These are phyloP conservation scores for Crenichthys baileyi DNA, from an alignment of 2,797 vertebrate species.

Conservation along the genomic window DNA sequence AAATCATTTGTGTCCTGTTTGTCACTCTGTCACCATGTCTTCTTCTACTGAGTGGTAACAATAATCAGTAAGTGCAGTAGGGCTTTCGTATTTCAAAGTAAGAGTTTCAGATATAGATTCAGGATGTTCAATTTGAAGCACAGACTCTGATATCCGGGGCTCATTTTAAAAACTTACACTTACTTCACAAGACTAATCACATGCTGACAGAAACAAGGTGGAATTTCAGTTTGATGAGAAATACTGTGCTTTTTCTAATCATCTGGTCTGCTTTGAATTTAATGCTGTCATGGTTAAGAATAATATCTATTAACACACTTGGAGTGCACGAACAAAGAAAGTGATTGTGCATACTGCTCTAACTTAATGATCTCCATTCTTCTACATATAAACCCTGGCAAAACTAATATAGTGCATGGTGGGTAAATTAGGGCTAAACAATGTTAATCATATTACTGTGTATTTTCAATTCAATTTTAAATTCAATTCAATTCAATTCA, in stretches of 20 bases:
- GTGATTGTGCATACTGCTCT: not conserved
- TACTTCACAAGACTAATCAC: not conserved
- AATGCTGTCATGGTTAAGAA: not conserved
- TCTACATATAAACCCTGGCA: not conserved
- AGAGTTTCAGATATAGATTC: not conserved
- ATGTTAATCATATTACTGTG: not conserved
- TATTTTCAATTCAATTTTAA: too few relatives aligned
- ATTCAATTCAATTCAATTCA: too few relatives aligned
- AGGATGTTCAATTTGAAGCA: not conserved
- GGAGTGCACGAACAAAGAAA: not conserved
- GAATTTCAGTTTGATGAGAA: slow-evolving; percentile 4
- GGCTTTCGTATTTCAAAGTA: not conserved
- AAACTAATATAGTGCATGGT: not conserved
- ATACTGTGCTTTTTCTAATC: not conserved
- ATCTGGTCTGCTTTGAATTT: not conserved
- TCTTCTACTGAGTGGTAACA: not conserved
- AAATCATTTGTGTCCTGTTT: not conserved
- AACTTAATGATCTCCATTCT: not conserved
- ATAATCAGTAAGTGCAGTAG: not conserved
- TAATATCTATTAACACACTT: slow-evolving; percentile 1
- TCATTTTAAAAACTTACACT: not conserved
- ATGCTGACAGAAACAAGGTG: not conserved
- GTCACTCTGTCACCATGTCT: not conserved
- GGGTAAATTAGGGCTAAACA: not conserved
- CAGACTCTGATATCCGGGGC: not conserved